Percentiles rank a stretch among this genome's conserved stretches.
phyloP scores from a whole-genome alignment of 2,888 invertebrate genomes.

The Achlya flavicornis region DNA sequence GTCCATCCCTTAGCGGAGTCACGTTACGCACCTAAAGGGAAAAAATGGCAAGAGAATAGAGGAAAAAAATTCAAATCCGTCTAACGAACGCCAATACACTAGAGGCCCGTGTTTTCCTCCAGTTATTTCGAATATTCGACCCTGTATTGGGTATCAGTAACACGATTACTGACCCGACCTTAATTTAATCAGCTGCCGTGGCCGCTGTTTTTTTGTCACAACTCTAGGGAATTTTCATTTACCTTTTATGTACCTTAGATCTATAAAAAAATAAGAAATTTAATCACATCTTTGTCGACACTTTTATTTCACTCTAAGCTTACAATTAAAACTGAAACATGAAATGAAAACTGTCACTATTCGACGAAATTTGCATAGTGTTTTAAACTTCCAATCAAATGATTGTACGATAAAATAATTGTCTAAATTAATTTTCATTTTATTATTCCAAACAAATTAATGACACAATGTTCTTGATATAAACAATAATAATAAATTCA shows the following conservation, averaged over 20 bases:
- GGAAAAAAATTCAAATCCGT: constrained; percentile 72
- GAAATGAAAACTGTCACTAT: background rate
- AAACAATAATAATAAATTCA: constrained; percentile 45
- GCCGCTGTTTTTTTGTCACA: constrained; percentile 63
- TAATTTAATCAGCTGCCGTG: constrained; percentile 76
- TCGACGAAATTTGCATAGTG: no score
- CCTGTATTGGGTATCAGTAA: constrained; percentile 80
- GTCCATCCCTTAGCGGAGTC: constrained; percentile 66
- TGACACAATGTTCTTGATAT: constrained; percentile 19
- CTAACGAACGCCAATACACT: constrained; percentile 81
- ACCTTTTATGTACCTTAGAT: constrained; percentile 46
- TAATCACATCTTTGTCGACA: background rate
- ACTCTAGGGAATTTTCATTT: constrained; percentile 58
- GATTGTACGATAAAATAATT: no score
- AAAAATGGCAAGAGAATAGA: constrained; percentile 39
- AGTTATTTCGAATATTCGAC: constrained; percentile 71
- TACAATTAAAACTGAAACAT: no score
- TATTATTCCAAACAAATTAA: background rate
- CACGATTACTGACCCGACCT: constrained; percentile 81
- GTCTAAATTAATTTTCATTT: background rate
- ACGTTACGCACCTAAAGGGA: constrained; percentile 73
- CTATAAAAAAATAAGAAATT: background rate
- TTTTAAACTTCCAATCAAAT: no score
- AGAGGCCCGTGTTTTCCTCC: constrained; percentile 74
- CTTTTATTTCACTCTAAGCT: no score